These are phyloP conservation scores for Isichthys henryi DNA, from an alignment of 2,113 vertebrate genomes.

Conservation along the genomic window DNA sequence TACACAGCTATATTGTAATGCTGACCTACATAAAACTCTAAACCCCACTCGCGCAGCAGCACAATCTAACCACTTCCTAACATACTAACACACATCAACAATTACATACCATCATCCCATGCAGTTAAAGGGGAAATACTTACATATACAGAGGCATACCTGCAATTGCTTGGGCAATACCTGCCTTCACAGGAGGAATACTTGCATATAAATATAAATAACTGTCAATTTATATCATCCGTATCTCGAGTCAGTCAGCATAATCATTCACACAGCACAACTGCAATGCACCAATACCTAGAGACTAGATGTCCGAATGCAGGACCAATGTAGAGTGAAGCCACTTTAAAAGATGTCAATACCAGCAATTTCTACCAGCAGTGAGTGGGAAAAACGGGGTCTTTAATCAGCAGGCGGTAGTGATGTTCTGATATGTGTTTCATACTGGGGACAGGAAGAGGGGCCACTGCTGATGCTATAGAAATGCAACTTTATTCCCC, in stretches of 20 bases:
- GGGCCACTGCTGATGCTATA: neutral
- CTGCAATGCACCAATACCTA: neutral
- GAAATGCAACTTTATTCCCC: neutral
- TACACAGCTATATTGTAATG: neutral
- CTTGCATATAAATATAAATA: neutral
- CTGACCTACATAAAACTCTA: neutral
- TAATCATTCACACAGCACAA: neutral
- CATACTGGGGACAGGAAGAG: neutral
- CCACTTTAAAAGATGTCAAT: conserved; percentile 3
- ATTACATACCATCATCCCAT: neutral
- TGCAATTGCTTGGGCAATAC: neutral
- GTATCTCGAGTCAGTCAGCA: neutral
- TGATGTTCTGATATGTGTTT: neutral
- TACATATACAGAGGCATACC: neutral
- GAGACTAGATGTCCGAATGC: neutral
- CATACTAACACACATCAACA: neutral
- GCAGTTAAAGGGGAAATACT: neutral
- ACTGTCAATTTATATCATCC: neutral
- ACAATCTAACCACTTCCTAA: neutral
- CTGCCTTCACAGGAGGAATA: neutral
- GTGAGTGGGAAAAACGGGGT: neutral
- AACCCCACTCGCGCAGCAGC: neutral
- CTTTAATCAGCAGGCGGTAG: neutral
- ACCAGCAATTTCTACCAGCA: neutral
- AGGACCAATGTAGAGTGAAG: neutral